These are phyloP conservation scores for Drosophila bipectinata DNA, from an alignment of 1,140 invertebrate species.

Conservation along the genomic window DNA sequence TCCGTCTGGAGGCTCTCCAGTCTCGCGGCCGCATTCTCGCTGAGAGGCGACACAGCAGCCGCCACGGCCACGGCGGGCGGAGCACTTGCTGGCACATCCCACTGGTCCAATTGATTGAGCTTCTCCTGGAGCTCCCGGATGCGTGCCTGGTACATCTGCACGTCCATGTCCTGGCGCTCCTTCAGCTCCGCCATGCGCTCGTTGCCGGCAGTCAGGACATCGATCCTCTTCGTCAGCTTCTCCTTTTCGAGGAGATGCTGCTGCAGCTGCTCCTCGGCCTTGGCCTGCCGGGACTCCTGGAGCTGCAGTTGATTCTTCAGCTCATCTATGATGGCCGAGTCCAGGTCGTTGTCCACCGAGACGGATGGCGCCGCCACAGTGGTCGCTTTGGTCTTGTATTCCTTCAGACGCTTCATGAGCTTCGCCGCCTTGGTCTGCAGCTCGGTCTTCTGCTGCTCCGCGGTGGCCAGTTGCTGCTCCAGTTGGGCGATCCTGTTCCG, in stretches of 20 bases:
- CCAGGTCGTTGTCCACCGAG: conserved; percentile 85
- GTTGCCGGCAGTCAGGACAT: conserved; percentile 90
- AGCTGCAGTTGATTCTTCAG: conserved; percentile 87
- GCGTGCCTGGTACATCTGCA: conserved; percentile 88
- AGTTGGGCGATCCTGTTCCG: conserved; percentile 84
- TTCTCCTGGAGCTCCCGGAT: conserved; percentile 88
- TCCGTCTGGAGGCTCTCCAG: conserved; percentile 61
- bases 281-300: conserved; percentile 87
- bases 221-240: conserved; percentile 88
- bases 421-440: conserved; percentile 88
- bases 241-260: conserved; percentile 88
- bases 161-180: conserved; percentile 90
- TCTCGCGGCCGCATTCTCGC: conserved; percentile 16
- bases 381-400: conserved; percentile 86
- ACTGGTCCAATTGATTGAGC: conserved; percentile 86
- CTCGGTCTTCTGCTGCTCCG: conserved; percentile 86
- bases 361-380: background rate
- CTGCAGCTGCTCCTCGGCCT: conserved; percentile 85
- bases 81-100: conserved; percentile 68
- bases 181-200: conserved; percentile 91
- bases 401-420: conserved; percentile 90
- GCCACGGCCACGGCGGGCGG: conserved; percentile 1
- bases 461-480: conserved; percentile 84
- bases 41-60: background rate
- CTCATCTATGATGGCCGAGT: conserved; percentile 91